Evolutionary conservation across 2,888 invertebrate species (phyloP).

Genomic region (Drosophila infuscata): DNA sequence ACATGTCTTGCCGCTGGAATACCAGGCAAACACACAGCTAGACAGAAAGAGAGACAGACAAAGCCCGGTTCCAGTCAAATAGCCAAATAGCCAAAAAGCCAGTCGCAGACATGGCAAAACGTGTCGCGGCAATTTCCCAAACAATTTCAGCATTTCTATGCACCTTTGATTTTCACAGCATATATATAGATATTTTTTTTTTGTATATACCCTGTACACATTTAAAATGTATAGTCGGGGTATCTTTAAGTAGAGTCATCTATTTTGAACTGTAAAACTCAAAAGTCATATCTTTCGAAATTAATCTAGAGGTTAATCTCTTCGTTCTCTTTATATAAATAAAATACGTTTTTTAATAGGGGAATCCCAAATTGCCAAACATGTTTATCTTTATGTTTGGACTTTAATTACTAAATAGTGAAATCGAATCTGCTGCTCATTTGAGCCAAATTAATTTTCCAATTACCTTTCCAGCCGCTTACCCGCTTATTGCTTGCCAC

Average conservation of each 20-base stretch:
- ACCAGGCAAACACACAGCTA: constrained; percentile 37
- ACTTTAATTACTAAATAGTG: background rate
- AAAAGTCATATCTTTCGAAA: background rate
- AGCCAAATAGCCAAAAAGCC: constrained; percentile 17
- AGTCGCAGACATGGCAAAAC: constrained; percentile 63
- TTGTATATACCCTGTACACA: constrained; percentile 2
- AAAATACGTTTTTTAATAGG: background rate
- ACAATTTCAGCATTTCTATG: constrained; percentile 70
- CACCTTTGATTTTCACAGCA: constrained; percentile 62
- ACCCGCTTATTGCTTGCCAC: too few species aligned
- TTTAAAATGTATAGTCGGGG: background rate
- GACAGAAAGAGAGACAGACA: constrained; percentile 31
- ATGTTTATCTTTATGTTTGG: background rate
- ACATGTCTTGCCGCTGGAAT: constrained; percentile 40
- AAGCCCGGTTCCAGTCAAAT: constrained; percentile 16
- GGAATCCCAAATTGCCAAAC: background rate
- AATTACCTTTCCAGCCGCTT: background rate
- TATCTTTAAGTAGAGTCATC: background rate
- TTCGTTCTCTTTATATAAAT: background rate
- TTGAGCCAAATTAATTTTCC: background rate
- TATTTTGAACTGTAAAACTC: too few species aligned
- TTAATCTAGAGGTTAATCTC: too few species aligned
- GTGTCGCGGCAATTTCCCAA: constrained; percentile 77
- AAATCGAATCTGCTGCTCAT: background rate
- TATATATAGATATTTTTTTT: constrained; percentile 24